Evolutionary conservation across 2,797 vertebrate genomes (phyloP), one percentile per base, ranked within the genome.

Genomic region (Ataeniobius toweri): DNA sequence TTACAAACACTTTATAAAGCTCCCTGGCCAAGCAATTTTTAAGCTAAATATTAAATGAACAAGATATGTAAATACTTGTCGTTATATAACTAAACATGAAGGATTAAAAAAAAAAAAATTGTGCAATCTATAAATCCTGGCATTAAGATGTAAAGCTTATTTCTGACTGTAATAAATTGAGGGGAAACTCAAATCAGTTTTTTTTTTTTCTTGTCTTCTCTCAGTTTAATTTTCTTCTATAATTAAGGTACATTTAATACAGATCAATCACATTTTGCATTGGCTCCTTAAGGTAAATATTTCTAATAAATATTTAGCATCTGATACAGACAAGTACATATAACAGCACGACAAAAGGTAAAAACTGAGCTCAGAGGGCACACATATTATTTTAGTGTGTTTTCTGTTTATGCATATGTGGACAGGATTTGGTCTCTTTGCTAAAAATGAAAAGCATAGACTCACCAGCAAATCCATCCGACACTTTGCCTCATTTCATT

Each of bases 401-500:
- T 74, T 53, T 74, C 53, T 59, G 65, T 65, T 41, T 61, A 72
- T 81, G 68, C 41, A 75, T 61, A 59, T 82, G 71, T 77, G 84
- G 74, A 77, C 72, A 79, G 24, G 31, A 71, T 55, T 31, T 63
- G 68, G 80, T 86, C 73, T 74, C 72, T 83, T 80, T 59, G 18
- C 70, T 56, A 28, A 84, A 63, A 76, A n/a, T 5, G 24, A 65
- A 73, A 80, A 48, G 59, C 12, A 31, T 74, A 79, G 55, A 72
- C 24, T 39, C 76, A 68, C 71, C 51, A 58, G 81, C 77, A 51
- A 46, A 74, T 82, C 73, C 16, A 73, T 81, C 22, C 39, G 78
- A 85, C 84, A 83, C 80, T 8, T 70, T 76, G 75, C 81, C 75
- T 28, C 77, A 84, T 84, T 91, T 82, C 71, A 86, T 89, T 82